Percentiles rank a stretch among this genome's conserved stretches.
phyloP scores from a whole-genome alignment of 1,140 invertebrate species.

The Neodiprion fabricii region DNA sequence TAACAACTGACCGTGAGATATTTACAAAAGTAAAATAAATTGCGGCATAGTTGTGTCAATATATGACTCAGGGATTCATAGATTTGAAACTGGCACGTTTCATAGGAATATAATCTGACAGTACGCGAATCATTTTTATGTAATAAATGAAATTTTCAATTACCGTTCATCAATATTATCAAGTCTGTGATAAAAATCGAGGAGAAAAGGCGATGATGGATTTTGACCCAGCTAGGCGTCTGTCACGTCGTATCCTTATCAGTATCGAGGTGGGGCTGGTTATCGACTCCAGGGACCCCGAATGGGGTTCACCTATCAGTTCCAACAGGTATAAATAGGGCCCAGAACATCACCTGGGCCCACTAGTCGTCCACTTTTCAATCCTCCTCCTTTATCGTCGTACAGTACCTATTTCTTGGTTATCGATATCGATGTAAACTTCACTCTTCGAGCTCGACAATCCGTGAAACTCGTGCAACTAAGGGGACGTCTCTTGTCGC shows the following conservation, averaged over 20 bases:
- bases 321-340: slow-evolving; percentile 52
- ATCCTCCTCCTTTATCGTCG: slow-evolving; percentile 13
- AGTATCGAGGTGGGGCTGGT: slow-evolving; percentile 52
- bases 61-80: too few relatives aligned
- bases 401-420: too few relatives aligned
- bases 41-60: too few relatives aligned
- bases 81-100: too few relatives aligned
- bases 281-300: slow-evolving; percentile 51
- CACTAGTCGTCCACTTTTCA: slow-evolving; percentile 39
- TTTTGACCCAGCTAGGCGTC: slow-evolving; percentile 22
- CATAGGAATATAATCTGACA: too few relatives aligned
- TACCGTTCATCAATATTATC: background rate
- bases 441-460: too few relatives aligned
- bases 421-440: too few relatives aligned
- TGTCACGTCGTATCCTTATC: slow-evolving; percentile 52
- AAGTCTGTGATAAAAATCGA: background rate
- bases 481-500: too few relatives aligned
- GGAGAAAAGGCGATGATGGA: background rate
- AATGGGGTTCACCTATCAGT: slow-evolving; percentile 55
- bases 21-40: too few relatives aligned
- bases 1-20: too few relatives aligned
- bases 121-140: too few relatives aligned
- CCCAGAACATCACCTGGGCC: slow-evolving; percentile 40
- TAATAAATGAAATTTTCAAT: background rate
- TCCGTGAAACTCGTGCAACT: too few relatives aligned